Base-by-base conservation (phyloP, 2,888 invertebrate species). In the Carabus problematicus region DNA sequence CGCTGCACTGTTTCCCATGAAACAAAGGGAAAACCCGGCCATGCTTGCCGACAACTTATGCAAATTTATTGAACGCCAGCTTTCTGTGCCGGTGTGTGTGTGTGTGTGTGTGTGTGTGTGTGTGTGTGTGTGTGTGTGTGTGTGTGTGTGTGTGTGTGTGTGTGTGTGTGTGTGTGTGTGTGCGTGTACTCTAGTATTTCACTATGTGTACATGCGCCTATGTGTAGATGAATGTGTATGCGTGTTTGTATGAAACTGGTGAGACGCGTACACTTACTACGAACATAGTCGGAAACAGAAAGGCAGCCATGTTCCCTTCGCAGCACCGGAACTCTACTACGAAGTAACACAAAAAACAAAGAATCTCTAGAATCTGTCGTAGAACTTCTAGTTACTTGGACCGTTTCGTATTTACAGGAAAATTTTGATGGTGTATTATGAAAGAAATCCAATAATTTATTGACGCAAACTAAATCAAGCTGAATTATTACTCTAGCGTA, bases 1-100 rank as follows among this genome's bases (percentile, higher is more conserved):
- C 60, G 67, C 67, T 64, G 64, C 55, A 64, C 43, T 56, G 67
- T 67, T 67, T 67, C 67, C 60, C 67, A 67, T 66, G 67, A 67
- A 67, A 67, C 67, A 67, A 67, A 60, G 67, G 49, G 59, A 49
- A 49, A 52, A 52, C 60, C 41, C 7, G 47, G 49, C 58, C 29
- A 14, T 56, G 56, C 45, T 52, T 18, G 58, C 66, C 60, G 60
- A 60, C 67, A 67, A 67, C 67, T 67, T 67, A 67, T 67, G 67
- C 67, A 67, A 67, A 67, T 67, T 67, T 67, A 67, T 67, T 54
- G 67, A 67, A 67, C 67, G 67, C 42, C 14, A 14, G 18, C 52
- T 52, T 19, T 49, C 41, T 45, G 54, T 41, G 54, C 45, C 14
- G 16, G 61, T 61, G 8, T 39, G 29, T 55, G 55, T 55, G 29